Percentiles rank a stretch among this genome's conserved stretches.
phyloP scores from a whole-genome alignment of 2,888 invertebrate genomes.

The Lutraria lutraria region DNA sequence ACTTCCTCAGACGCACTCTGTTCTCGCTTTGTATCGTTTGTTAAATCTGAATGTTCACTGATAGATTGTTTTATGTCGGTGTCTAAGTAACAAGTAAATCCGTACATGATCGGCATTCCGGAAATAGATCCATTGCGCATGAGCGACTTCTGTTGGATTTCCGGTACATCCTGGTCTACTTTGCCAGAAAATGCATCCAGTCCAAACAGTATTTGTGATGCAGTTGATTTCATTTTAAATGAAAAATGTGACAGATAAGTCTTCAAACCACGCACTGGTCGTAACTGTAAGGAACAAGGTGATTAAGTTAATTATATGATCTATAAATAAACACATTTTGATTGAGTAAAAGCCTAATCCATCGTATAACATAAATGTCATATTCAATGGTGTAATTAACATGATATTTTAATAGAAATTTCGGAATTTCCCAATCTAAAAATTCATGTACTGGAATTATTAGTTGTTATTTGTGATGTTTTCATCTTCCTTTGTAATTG shows the following conservation, averaged over 20 bases:
- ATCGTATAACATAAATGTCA: too few relatives aligned
- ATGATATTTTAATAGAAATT: too few relatives aligned
- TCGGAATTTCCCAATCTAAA: too few relatives aligned
- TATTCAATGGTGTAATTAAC: too few relatives aligned
- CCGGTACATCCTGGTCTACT: constrained; percentile 28
- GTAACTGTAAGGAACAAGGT: not conserved
- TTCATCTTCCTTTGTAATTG: too few relatives aligned
- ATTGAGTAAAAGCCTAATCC: too few relatives aligned
- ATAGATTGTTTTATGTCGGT: not conserved
- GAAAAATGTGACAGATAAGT: constrained; percentile 46
- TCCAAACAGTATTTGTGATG: constrained; percentile 56
- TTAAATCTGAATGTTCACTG: not conserved
- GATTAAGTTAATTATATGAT: too few relatives aligned
- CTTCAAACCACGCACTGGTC: constrained; percentile 34
- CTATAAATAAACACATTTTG: too few relatives aligned
- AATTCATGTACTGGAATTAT: too few relatives aligned
- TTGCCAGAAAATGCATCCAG: constrained; percentile 37
- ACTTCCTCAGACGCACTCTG: not conserved
- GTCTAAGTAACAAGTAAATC: constrained; percentile 32
- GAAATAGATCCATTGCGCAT: not conserved
- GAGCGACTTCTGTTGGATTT: not conserved
- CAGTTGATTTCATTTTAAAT: constrained; percentile 46
- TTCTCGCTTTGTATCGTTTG: not conserved
- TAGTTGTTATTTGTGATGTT: too few relatives aligned
- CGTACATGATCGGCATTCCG: not conserved